Evolutionary conservation across 1,140 invertebrate genomes (phyloP).

Genomic region (Cydia pomonella): DNA sequence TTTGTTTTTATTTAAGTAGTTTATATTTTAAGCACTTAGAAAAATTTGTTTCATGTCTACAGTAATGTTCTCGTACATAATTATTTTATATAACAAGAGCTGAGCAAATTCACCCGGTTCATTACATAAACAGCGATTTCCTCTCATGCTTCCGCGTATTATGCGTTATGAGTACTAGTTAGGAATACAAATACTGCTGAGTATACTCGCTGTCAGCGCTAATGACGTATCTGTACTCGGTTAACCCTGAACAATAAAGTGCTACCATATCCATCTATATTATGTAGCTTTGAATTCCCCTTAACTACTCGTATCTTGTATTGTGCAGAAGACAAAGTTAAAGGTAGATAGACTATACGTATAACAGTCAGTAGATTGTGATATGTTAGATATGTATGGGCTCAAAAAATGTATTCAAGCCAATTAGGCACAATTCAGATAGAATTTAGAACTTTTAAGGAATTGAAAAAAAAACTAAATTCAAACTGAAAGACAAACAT

Average conservation of each 20-base stretch:
- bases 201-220: not conserved
- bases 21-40: not conserved
- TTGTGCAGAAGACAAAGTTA: not conserved
- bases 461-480: too few relatives aligned
- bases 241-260: slow-evolving; percentile 4
- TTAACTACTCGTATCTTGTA: not conserved
- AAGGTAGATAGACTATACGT: not conserved
- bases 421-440: too few relatives aligned
- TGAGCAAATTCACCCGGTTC: not conserved
- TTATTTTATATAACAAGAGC: not conserved
- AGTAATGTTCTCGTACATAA: too few relatives aligned
- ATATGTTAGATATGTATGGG: too few relatives aligned
- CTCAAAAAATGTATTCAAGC: too few relatives aligned
- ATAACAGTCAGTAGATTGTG: too few relatives aligned
- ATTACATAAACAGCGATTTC: not conserved
- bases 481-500: too few relatives aligned
- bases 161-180: not conserved
- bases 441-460: too few relatives aligned
- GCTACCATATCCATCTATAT: not conserved
- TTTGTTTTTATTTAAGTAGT: too few relatives aligned
- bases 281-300: not conserved
- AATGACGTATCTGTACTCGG: not conserved
- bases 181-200: slow-evolving; percentile 2
- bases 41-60: not conserved
- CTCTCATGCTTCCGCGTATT: not conserved